Evolutionary conservation across 2,797 vertebrate species (phyloP), one percentile per base, ranked within the genome.

Genomic region (Lepus oiostolus): DNA sequence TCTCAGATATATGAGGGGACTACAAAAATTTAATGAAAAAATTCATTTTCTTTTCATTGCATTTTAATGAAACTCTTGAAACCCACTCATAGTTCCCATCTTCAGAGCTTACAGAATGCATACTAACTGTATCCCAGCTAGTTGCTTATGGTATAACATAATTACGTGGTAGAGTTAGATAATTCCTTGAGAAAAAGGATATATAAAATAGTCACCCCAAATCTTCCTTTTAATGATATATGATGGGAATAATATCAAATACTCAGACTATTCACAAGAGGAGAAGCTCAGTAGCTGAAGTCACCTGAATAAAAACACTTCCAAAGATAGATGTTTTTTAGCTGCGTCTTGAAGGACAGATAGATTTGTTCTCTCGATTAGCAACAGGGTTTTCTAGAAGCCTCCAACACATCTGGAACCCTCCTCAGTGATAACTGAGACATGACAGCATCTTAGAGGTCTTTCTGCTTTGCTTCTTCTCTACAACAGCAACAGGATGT

Each of bases 221-320:
- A 65, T 82, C 4, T 79, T 91, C 54, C 89, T 83, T 47, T 63
- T 47, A 95, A 71, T 71, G 47, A 63, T 32, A 35, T 50, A 5
- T 90, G 42, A 38, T 30, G 5, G 11, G 86, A 86, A 77, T 89
- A 75, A 76, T 91, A 91, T 42, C 54, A 88, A 26, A 60, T 70
- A 47, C 30, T 82, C 30, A 67, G 85, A 80, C 5, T 88, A 67
- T 94, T 93, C 67, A 77, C 22, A 79, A 83, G 38, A 86, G 1
- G 16, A 19, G 68, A 58, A 79, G 28, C 63, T 63, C n/a, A 65
- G 17, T 35, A 38, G 19, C 19, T 52, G 0, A 91, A 68, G 21
- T 94, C 77, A 63, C 12, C 54, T 38, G 3, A 47, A 47, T 47
- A 47, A 89, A 8, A 67, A 84, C 86, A 42, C 7, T 42, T 91